These are phyloP conservation scores for Gambelia wislizenii DNA, from an alignment of 2,797 vertebrate genomes.

Conservation along the genomic window DNA sequence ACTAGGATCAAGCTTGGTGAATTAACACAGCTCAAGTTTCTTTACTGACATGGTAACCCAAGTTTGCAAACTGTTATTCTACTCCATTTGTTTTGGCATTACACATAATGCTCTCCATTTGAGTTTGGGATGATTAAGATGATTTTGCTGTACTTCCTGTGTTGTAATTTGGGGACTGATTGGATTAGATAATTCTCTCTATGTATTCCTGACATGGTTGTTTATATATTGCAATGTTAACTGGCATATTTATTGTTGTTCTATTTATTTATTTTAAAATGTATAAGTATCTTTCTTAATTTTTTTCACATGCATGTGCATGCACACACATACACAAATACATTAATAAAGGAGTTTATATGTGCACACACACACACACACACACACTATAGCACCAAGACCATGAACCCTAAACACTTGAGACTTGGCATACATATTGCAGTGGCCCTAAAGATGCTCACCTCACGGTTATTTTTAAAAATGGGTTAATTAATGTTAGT, in stretches of 20 bases:
- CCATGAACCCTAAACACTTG: background rate
- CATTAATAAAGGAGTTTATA: background rate
- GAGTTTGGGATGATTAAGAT: slow-evolving; percentile 63
- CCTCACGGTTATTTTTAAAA: background rate
- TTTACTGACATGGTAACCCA: slow-evolving; percentile 75
- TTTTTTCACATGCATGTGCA: background rate
- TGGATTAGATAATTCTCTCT: slow-evolving; percentile 59
- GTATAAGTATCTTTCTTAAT: too few species aligned
- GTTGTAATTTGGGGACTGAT: slow-evolving; percentile 66
- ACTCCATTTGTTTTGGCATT: slow-evolving; percentile 74
- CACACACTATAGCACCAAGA: too few species aligned
- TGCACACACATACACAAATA: too few species aligned
- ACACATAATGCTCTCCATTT: slow-evolving; percentile 69
- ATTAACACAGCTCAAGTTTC: slow-evolving; percentile 77
- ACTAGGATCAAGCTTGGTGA: slow-evolving; percentile 81
- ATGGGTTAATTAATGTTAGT: background rate
- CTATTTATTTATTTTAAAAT: background rate
- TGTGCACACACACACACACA: background rate
- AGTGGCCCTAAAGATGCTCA: background rate
- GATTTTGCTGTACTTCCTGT: slow-evolving; percentile 29
- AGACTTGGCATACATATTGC: background rate
- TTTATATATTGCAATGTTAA: slow-evolving; percentile 39
- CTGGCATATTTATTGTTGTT: slow-evolving; percentile 46
- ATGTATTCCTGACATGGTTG: slow-evolving; percentile 21
- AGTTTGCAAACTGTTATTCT: slow-evolving; percentile 76